Evolutionary conservation across 2,888 invertebrate species (phyloP).

Genomic region (Eristalis pertinax): DNA sequence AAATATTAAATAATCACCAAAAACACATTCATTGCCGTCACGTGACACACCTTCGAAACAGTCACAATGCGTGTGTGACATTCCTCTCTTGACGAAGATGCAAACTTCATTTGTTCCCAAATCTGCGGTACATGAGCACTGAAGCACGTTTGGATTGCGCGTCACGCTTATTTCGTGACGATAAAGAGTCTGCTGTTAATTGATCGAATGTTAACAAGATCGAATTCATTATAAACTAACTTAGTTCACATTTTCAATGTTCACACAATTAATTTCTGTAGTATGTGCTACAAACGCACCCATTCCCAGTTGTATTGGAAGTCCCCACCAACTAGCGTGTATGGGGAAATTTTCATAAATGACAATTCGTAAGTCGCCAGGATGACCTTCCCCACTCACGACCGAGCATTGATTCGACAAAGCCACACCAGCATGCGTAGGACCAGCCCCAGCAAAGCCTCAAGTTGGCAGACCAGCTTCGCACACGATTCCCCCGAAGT

Average conservation of each 20-base stretch:
- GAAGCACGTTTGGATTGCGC: no score
- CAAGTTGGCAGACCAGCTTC: neutral
- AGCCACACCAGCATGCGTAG: neutral
- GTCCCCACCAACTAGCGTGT: neutral
- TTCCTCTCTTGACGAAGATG: no score
- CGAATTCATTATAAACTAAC: no score
- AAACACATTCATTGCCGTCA: no score
- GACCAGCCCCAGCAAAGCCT: neutral
- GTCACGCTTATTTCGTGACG: no score
- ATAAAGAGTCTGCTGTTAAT: no score
- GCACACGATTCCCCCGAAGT: neutral
- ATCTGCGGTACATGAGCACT: no score
- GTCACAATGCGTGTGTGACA: no score
- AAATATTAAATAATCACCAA: no score
- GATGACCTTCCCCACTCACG: slow-evolving; percentile 23
- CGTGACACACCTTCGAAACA: no score
- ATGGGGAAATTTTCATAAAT: slow-evolving; percentile 7
- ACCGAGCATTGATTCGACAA: slow-evolving; percentile 1
- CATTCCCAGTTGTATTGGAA: neutral
- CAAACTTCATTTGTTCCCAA: no score
- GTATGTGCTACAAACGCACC: neutral
- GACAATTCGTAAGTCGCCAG: slow-evolving; percentile 5
- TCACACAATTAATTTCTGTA: neutral
- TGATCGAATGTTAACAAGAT: no score
- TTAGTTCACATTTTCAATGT: neutral